Base-by-base conservation (phyloP, 2,113 vertebrate genomes). In the Brevimyrus niger region DNA sequence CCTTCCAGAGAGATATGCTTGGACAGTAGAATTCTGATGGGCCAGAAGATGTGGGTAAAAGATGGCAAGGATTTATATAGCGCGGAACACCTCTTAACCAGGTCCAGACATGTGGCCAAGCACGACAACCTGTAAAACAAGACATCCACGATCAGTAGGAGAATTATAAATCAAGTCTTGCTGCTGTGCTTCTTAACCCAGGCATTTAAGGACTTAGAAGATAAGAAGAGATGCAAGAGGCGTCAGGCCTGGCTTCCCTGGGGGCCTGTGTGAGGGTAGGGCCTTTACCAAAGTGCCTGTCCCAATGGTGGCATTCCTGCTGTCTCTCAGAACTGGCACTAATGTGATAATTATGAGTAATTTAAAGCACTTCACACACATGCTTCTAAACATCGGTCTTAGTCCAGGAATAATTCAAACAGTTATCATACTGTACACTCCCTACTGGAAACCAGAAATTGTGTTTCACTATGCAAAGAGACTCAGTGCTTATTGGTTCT, bases 61-160 rank as follows among this genome's bases (percentile, higher is more conserved):
- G 97, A 95, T 0, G 95, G 90, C 83, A 98, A 94, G 0, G 96
- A 61, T n/a, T 94, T 91, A 87, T 98, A 99, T 38, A 97, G 89
- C 31, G 27, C 46, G 53, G 94, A 93, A 65, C 96, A 97, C 82
- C 90, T 96, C 93, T 96, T 96, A 91, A 97, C 91, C 90, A 99
- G 93, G 86, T 97, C 96, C 92, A 99, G 93, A 90, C 97, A 97
- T 5, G 95, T 89, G 0, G 95, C 95, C 86, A 98, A 44, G 90
- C 97, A 97, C 0, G 94, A 96, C 85, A 99, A 93, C 93, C 98
- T 99, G 94, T 27, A 65, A 88, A 89, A 69, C 3, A 90, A 0
- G 87, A 0, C 86, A 1, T 15, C 31, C 80, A n/a, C 2, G 1
- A 44, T 84, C 11, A 61, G 61, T 15, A 47, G 6, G 2, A 13